Conservation (phyloP, 2,888 invertebrate genomes). For the Pharmacophagus antenor region DNA sequence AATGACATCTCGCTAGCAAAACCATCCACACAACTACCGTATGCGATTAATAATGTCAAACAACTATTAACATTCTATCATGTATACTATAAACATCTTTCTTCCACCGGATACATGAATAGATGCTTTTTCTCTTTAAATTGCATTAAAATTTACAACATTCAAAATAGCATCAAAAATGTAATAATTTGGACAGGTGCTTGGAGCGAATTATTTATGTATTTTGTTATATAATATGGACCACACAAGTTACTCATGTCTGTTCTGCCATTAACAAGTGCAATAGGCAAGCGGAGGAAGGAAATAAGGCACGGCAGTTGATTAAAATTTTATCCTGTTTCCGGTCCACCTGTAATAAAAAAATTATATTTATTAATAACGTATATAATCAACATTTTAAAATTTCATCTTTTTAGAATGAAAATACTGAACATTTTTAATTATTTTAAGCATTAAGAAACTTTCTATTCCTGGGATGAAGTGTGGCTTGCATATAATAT, state of each 20-base stretch:
- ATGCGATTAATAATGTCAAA: constrained; percentile 29
- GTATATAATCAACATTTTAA: neutral
- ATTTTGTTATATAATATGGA: constrained; percentile 16
- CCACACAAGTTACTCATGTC: constrained; percentile 9
- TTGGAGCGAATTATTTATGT: constrained; percentile 35
- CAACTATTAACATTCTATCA: constrained; percentile 17
- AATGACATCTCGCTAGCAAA: constrained; percentile 69
- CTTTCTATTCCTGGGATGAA: too few relatives aligned
- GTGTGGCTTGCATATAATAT: too few relatives aligned
- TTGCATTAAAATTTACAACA: constrained; percentile 6
- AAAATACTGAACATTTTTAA: too few relatives aligned
- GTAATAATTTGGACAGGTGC: constrained; percentile 35
- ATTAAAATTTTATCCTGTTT: constrained; percentile 44
- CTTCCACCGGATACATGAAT: neutral
- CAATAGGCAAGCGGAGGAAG: constrained; percentile 41
- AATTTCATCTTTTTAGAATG: too few relatives aligned
- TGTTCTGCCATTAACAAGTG: constrained; percentile 25
- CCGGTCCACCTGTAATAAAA: constrained; percentile 58
- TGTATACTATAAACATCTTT: constrained; percentile 15
- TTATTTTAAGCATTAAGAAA: too few relatives aligned
- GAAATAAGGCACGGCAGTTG: constrained; percentile 62
- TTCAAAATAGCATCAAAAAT: constrained; percentile 25
- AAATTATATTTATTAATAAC: constrained; percentile 5
- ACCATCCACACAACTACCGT: constrained; percentile 65
- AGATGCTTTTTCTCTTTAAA: constrained; percentile 16